A percentile compares a stretch with the other conserved stretches of the same genome.
phyloP scores from a whole-genome alignment of 2,113 vertebrate genomes.

The Heloderma charlesbogerti region DNA sequence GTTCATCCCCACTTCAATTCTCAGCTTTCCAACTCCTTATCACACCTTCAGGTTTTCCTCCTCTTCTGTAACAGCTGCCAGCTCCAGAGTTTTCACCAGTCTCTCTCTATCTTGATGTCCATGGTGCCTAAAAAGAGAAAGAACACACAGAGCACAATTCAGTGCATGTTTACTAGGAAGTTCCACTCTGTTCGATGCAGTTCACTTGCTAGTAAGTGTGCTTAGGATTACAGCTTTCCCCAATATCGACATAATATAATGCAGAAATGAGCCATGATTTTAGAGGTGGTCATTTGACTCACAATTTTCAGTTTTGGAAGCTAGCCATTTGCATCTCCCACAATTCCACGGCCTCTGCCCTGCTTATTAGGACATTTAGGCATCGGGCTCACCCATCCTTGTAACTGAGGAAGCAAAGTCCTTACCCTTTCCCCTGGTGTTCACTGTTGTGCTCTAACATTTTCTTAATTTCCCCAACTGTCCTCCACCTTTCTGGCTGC shows the following conservation, averaged over 20 bases:
- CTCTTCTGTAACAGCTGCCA: constrained; percentile 49
- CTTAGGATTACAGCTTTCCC: not conserved
- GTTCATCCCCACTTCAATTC: not conserved
- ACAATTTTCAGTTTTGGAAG: not conserved
- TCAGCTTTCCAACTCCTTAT: constrained; percentile 64
- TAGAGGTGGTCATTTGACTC: not conserved
- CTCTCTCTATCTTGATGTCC: constrained; percentile 79
- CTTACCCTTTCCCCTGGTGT: constrained; percentile 75
- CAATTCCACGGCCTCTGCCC: not conserved
- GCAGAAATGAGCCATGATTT: not conserved
- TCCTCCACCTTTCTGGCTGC: constrained; percentile 82
- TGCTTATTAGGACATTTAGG: not conserved
- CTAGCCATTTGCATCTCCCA: not conserved
- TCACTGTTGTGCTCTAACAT: constrained; percentile 80
- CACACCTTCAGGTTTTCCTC: constrained; percentile 68
- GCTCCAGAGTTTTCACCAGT: constrained; percentile 67
- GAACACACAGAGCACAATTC: not conserved
- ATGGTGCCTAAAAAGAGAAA: constrained; percentile 74
- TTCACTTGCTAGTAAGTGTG: not conserved
- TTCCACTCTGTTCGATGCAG: not conserved
- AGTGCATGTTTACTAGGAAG: not conserved
- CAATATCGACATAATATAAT: not conserved
- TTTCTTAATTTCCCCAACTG: constrained; percentile 79
- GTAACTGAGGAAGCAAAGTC: not conserved
- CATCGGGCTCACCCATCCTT: not conserved